Evolutionary conservation across 2,113 vertebrate genomes (phyloP).

Genomic region (Lagopus leucura): DNA sequence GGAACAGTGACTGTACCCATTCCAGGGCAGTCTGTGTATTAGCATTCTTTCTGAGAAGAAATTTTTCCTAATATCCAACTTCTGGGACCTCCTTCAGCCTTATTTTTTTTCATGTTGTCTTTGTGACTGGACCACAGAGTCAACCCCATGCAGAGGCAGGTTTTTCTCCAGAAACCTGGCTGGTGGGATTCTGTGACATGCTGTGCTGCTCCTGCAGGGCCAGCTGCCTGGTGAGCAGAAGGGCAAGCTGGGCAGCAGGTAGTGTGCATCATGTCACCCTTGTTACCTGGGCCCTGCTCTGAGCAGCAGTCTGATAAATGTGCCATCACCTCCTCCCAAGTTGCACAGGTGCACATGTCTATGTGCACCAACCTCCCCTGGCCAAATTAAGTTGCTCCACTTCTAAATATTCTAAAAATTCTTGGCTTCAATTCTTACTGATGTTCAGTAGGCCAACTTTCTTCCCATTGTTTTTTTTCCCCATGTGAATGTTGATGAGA

Average conservation of each 20-base stretch:
- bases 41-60: too few species aligned
- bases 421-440: not conserved
- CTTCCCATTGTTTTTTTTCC: not conserved
- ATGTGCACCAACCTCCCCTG: not conserved
- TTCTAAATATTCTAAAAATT: not conserved
- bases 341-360: rapidly evolving
- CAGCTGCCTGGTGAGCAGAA: rapidly evolving
- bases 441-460: not conserved
- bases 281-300: too few species aligned
- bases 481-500: rapidly evolving
- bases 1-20: too few species aligned
- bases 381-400: not conserved
- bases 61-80: too few species aligned
- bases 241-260: not conserved
- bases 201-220: not conserved
- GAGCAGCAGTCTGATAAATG: not conserved
- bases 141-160: not conserved
- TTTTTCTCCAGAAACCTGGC: not conserved
- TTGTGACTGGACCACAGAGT: not conserved
- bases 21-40: too few species aligned
- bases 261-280: too few species aligned
- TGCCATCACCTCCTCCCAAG: rapidly evolving
- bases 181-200: not conserved
- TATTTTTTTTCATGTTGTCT: not conserved
- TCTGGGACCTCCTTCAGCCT: not conserved